phyloP scores from a whole-genome alignment of 2,888 invertebrate genomes.

The Anthrax anthrax region DNA sequence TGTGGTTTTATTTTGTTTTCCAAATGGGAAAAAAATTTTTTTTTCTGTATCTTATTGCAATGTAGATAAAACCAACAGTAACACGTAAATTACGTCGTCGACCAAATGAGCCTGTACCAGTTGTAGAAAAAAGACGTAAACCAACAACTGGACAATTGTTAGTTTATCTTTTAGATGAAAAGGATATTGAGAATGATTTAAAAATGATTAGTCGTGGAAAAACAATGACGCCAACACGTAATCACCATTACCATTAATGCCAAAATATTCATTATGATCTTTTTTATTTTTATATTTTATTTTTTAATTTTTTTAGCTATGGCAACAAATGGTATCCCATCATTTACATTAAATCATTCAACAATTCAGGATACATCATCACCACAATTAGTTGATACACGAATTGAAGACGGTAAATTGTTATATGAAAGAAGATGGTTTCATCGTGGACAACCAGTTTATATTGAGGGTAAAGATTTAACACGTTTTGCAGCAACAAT shows the following conservation, averaged over 20 bases:
- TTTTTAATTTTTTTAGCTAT: constrained; percentile 25
- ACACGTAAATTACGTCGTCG: constrained; percentile 82
- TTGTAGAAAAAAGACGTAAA: constrained; percentile 73
- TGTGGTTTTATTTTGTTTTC: not conserved
- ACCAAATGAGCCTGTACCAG: constrained; percentile 86
- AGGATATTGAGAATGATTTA: constrained; percentile 75
- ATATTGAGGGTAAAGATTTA: constrained; percentile 76
- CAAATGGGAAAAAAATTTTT: not conserved
- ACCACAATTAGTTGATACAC: constrained; percentile 53
- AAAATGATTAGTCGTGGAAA: constrained; percentile 58
- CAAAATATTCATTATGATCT: not conserved
- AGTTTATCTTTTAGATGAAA: constrained; percentile 73
- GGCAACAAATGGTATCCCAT: constrained; percentile 30
- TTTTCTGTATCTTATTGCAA: not conserved
- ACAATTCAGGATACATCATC: constrained; percentile 28
- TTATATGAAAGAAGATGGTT: constrained; percentile 90
- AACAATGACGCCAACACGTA: constrained; percentile 38
- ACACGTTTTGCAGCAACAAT: constrained; percentile 78
- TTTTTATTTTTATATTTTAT: no score
- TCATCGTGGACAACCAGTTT: constrained; percentile 85
- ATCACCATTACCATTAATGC: constrained; percentile 19
- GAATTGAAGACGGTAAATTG: constrained; percentile 89
- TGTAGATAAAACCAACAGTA: constrained; percentile 88
- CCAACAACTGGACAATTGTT: constrained; percentile 74
- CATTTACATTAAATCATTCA: constrained; percentile 21